Conservation (phyloP, 2,888 invertebrate genomes). For the Caenorhabditis sulstoni region DNA sequence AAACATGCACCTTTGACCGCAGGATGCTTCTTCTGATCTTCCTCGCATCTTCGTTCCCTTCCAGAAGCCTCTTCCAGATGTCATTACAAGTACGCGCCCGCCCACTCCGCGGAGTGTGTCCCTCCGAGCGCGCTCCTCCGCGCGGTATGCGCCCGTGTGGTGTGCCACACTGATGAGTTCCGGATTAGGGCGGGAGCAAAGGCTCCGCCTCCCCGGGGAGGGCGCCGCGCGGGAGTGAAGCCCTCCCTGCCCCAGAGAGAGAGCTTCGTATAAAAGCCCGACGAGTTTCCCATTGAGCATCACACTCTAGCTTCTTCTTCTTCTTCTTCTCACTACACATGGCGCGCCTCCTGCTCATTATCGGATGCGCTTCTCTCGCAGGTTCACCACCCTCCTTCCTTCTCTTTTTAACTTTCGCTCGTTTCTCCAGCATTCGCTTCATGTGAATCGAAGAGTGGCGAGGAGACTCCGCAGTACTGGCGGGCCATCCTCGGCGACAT, state of each 20-base stretch:
- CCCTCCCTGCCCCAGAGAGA: constrained; percentile 45
- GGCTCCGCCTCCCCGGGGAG: constrained; percentile 25
- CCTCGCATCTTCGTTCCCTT: constrained; percentile 13
- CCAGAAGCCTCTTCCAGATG: not conserved
- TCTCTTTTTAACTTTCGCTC: constrained; percentile 13
- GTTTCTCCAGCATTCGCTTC: constrained; percentile 56
- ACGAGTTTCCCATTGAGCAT: constrained; percentile 56
- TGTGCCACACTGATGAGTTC: constrained; percentile 50
- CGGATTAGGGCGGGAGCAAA: constrained; percentile 57
- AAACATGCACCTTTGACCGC: constrained; percentile 16
- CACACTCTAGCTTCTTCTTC: constrained; percentile 44
- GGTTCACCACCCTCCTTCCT: constrained; percentile 24
- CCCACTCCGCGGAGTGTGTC: too few relatives aligned
- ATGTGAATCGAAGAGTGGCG: constrained; percentile 70
- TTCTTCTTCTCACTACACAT: constrained; percentile 52
- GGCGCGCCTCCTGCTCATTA: constrained; percentile 57
- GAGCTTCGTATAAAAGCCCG: constrained; percentile 51
- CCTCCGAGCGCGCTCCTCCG: constrained; percentile 13
- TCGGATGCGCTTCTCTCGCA: constrained; percentile 58
- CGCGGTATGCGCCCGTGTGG: constrained; percentile 47
- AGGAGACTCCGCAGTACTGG: constrained; percentile 77
- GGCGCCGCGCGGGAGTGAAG: constrained; percentile 44
- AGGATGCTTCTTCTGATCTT: not conserved
- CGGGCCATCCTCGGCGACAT: constrained; percentile 79
- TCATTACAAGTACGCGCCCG: constrained; percentile 26